These are phyloP conservation scores for Sebastes nivosus DNA, from an alignment of 2,797 vertebrate species.

Conservation along the genomic window DNA sequence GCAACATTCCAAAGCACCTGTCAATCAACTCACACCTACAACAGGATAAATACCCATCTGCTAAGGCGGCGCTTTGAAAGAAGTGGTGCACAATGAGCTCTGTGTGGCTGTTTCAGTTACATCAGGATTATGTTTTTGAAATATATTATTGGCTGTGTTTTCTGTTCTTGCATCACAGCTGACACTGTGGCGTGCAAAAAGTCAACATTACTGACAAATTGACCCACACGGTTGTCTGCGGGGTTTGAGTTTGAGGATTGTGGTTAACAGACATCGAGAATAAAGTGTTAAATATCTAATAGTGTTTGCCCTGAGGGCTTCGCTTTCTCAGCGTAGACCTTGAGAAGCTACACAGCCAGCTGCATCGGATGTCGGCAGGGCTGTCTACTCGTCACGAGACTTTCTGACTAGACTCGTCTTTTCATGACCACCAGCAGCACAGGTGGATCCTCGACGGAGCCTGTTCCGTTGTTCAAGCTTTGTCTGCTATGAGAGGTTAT, in stretches of 20 bases:
- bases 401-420: conserved; percentile 63
- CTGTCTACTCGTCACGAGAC: conserved; percentile 46
- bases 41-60: conserved; percentile 75
- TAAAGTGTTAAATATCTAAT: conserved; percentile 42
- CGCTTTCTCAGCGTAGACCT: conserved; percentile 63
- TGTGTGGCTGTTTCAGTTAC: conserved; percentile 54
- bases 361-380: conserved; percentile 75
- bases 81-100: conserved; percentile 46
- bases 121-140: conserved; percentile 54
- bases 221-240: conserved; percentile 43
- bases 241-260: conserved; percentile 26
- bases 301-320: conserved; percentile 41
- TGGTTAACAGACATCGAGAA: conserved; percentile 13
- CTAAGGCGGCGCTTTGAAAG: conserved; percentile 55
- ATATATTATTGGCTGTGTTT: conserved; percentile 22
- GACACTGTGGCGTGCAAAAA: conserved; percentile 37
- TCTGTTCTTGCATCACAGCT: conserved; percentile 37
- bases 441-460: conserved; percentile 72
- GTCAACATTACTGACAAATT: conserved; percentile 54
- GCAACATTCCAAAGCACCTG: conserved; percentile 80
- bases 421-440: conserved; percentile 56
- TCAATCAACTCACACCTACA: conserved; percentile 78
- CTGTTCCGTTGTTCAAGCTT: conserved; percentile 34
- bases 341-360: conserved; percentile 70
- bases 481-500: conserved; percentile 61